These are phyloP conservation scores for Ferrisia virgata DNA, from an alignment of 2,888 invertebrate species.

Conservation along the genomic window DNA sequence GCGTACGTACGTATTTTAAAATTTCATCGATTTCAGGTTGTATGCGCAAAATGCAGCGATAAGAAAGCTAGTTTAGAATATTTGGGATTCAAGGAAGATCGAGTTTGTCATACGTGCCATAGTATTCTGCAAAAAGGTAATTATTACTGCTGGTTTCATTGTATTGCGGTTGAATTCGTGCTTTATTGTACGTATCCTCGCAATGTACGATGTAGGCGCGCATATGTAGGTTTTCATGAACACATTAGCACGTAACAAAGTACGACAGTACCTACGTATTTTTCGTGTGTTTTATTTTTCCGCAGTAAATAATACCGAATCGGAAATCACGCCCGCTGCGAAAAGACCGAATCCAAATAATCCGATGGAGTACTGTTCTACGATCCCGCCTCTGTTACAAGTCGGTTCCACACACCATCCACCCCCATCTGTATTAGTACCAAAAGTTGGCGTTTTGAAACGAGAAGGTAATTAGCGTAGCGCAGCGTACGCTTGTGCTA, in stretches of 20 bases:
- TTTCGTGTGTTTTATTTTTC: neutral
- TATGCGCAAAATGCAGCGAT: conserved; percentile 75
- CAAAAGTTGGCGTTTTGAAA: conserved; percentile 78
- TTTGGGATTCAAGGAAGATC: conserved; percentile 69
- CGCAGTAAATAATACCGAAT: conserved; percentile 22
- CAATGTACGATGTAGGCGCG: too few relatives aligned
- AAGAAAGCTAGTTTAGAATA: conserved; percentile 69
- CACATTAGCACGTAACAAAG: too few relatives aligned
- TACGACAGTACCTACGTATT: too few relatives aligned
- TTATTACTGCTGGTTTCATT: neutral
- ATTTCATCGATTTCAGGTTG: conserved; percentile 57
- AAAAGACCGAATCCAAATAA: conserved; percentile 71
- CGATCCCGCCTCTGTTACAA: conserved; percentile 74
- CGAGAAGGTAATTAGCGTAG: conserved; percentile 58
- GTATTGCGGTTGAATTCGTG: neutral
- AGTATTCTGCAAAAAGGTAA: conserved; percentile 59
- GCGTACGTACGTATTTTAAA: too few relatives aligned
- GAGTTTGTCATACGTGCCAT: conserved; percentile 73
- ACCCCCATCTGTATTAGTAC: conserved; percentile 75
- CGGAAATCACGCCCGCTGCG: conserved; percentile 28
- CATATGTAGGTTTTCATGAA: too few relatives aligned
- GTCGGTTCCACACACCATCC: conserved; percentile 57
- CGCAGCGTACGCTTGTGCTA: neutral
- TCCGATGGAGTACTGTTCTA: conserved; percentile 83
- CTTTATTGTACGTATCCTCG: neutral